Evolutionary conservation across 2,797 vertebrate genomes (phyloP).

Genomic region (Acanthurus tractus): DNA sequence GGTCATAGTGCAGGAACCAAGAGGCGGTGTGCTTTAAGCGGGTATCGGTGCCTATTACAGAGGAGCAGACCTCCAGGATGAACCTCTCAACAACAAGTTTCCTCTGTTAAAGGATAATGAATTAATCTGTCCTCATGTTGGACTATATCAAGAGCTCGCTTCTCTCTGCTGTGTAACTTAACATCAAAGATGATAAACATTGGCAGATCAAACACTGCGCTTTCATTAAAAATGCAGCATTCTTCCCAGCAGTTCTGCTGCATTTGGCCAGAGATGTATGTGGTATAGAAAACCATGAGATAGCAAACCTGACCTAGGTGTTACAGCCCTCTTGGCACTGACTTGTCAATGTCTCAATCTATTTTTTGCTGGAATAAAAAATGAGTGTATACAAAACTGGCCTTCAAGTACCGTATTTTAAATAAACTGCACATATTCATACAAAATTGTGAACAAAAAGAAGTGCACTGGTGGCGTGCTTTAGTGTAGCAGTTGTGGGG

Average conservation of each 20-base stretch:
- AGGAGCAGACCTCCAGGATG: constrained; percentile 54
- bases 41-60: constrained; percentile 2
- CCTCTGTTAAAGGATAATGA: constrained; percentile 69
- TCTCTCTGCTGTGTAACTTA: constrained; percentile 67
- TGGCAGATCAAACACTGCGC: constrained; percentile 76
- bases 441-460: constrained; percentile 38
- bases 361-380: constrained; percentile 65
- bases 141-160: constrained; percentile 57
- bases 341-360: constrained; percentile 55
- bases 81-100: constrained; percentile 65
- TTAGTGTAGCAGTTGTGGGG: constrained; percentile 27
- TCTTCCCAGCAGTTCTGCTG: constrained; percentile 56
- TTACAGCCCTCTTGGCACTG: constrained; percentile 56
- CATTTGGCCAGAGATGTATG: constrained; percentile 69
- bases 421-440: constrained; percentile 50
- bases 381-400: constrained; percentile 41
- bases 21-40: neutral
- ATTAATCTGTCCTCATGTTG: constrained; percentile 73
- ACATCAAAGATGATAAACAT: constrained; percentile 76
- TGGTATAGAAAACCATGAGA: constrained; percentile 51
- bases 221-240: constrained; percentile 79
- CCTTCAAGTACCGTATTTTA: constrained; percentile 61
- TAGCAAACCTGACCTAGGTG: constrained; percentile 47
- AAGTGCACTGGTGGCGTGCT: constrained; percentile 30
- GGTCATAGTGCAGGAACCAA: constrained; percentile 6